These are phyloP conservation scores for Cheirogaleus major DNA, from an alignment of 2,797 vertebrate species.

Conservation along the genomic window DNA sequence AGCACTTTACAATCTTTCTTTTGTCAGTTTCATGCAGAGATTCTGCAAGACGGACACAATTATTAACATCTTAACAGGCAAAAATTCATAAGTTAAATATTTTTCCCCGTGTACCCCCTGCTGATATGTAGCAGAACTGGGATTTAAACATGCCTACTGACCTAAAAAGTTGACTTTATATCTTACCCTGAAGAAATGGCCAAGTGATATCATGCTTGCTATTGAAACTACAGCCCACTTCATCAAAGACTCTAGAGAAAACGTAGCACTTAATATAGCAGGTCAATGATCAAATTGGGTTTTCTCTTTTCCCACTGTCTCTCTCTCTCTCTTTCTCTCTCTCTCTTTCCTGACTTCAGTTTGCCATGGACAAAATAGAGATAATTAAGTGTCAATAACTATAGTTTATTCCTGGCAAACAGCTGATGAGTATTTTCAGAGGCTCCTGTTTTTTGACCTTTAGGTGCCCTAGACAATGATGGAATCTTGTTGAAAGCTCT, in stretches of 20 bases:
- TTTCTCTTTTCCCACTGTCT: neutral
- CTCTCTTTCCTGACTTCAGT: neutral
- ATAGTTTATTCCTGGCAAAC: slow-evolving; percentile 76
- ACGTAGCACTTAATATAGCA: neutral
- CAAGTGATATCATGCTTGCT: neutral
- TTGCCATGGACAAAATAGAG: slow-evolving; percentile 69
- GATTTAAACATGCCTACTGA: neutral
- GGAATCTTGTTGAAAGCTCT: slow-evolving; percentile 84
- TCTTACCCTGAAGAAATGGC: neutral
- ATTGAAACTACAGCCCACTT: neutral
- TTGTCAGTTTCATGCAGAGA: neutral
- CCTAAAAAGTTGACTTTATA: neutral
- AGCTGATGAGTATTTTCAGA: slow-evolving; percentile 78
- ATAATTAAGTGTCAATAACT: slow-evolving; percentile 73
- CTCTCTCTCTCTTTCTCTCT: neutral
- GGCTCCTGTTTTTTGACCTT: slow-evolving; percentile 80
- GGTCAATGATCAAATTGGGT: neutral
- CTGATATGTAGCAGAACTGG: neutral
- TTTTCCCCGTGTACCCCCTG: neutral
- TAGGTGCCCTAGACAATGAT: slow-evolving; percentile 79
- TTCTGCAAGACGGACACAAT: neutral
- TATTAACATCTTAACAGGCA: neutral
- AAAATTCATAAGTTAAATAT: neutral
- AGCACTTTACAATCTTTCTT: neutral
- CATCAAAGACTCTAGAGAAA: slow-evolving; percentile 19